Conservation (phyloP, 2,888 invertebrate genomes). For the Ochropacha duplaris region DNA sequence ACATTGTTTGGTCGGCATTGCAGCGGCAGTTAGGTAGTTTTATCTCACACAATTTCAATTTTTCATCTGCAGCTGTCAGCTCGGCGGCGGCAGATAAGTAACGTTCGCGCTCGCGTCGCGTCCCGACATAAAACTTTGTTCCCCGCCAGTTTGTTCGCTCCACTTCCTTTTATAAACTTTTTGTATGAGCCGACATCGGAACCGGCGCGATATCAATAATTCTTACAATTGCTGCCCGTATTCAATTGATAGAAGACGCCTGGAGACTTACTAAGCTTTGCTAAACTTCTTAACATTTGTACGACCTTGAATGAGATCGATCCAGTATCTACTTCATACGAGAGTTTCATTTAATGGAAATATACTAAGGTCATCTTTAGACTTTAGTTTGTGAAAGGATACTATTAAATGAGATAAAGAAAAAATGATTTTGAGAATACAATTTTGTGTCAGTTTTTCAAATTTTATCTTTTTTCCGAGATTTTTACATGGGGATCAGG, state of each 20-base stretch:
- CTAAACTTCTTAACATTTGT: constrained; percentile 37
- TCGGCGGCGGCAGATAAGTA: constrained; percentile 78
- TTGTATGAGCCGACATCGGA: constrained; percentile 59
- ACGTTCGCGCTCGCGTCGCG: constrained; percentile 70
- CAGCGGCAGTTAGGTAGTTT: constrained; percentile 78
- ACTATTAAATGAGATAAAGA: too few relatives aligned
- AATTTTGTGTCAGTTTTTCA: too few relatives aligned
- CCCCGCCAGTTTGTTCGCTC: constrained; percentile 76
- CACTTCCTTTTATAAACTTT: constrained; percentile 80
- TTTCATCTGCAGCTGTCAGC: constrained; percentile 83
- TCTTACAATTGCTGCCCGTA: constrained; percentile 67
- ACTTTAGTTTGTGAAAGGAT: too few relatives aligned
- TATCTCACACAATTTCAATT: constrained; percentile 83
- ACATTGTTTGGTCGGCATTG: constrained; percentile 70
- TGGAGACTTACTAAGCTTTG: constrained; percentile 37
- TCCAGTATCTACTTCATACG: not conserved
- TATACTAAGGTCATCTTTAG: not conserved
- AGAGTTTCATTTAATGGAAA: not conserved
- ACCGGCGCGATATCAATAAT: constrained; percentile 72
- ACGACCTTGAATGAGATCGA: constrained; percentile 23
- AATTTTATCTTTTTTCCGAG: too few relatives aligned
- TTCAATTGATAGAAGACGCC: constrained; percentile 50
- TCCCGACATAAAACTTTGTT: constrained; percentile 75
- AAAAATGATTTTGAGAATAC: too few relatives aligned
- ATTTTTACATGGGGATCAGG: too few relatives aligned